Evolutionary conservation across 2,113 vertebrate species (phyloP).

Genomic region (Sarotherodon lohbergeri): DNA sequence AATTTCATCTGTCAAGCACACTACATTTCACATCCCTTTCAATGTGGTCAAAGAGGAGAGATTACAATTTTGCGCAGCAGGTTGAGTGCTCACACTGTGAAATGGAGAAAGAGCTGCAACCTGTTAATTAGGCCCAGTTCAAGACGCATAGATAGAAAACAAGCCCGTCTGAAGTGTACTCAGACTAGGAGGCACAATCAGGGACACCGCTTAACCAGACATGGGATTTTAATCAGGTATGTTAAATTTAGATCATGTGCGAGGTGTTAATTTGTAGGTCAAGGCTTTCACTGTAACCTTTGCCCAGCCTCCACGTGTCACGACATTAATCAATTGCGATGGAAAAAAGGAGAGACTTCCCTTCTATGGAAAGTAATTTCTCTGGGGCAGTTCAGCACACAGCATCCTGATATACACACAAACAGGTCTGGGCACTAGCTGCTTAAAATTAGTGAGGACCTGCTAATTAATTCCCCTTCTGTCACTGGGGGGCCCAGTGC

Average conservation of each 20-base stretch:
- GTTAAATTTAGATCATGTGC: slow-evolving; percentile 56
- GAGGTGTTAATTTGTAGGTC: slow-evolving; percentile 66
- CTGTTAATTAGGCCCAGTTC: slow-evolving; percentile 61
- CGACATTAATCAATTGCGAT: slow-evolving; percentile 65
- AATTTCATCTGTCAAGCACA: slow-evolving; percentile 53
- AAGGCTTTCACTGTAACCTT: slow-evolving; percentile 57
- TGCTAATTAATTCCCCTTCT: slow-evolving; percentile 72
- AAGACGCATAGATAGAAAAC: slow-evolving; percentile 36
- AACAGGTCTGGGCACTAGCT: slow-evolving; percentile 52
- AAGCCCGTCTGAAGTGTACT: slow-evolving; percentile 34
- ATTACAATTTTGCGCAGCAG: slow-evolving; percentile 36
- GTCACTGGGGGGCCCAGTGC: slow-evolving; percentile 47
- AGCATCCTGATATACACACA: slow-evolving; percentile 50
- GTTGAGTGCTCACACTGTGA: slow-evolving; percentile 38
- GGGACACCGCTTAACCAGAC: slow-evolving; percentile 53
- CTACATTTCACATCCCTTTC: slow-evolving; percentile 50
- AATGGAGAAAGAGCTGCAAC: slow-evolving; percentile 37
- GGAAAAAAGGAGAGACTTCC: slow-evolving; percentile 40
- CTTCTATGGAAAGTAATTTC: slow-evolving; percentile 60
- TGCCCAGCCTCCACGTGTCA: slow-evolving; percentile 52
- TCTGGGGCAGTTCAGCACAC: slow-evolving; percentile 47
- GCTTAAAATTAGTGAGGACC: slow-evolving; percentile 65
- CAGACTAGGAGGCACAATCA: slow-evolving; percentile 43
- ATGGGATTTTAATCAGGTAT: slow-evolving; percentile 61
- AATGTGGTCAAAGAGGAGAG: slow-evolving; percentile 44